Conservation (phyloP, 2,888 invertebrate genomes). For the Oxytorus armatus region DNA sequence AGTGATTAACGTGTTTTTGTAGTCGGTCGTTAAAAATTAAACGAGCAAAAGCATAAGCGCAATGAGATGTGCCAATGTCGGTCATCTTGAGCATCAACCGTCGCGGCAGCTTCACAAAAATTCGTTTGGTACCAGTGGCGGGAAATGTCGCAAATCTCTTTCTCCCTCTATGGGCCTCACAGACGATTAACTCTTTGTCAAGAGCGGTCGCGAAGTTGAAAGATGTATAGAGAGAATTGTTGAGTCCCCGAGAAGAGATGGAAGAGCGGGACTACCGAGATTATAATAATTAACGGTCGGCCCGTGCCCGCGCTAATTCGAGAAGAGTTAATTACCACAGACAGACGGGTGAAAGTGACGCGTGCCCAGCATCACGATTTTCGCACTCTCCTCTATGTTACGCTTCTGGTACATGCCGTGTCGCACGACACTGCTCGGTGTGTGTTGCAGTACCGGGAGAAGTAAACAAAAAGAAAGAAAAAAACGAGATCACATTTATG, state of each 20-base stretch:
- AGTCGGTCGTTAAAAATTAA: conserved; percentile 5
- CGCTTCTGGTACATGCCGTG: conserved; percentile 25
- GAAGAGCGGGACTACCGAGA: conserved; percentile 61
- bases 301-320: conserved; percentile 71
- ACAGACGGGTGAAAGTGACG: conserved; percentile 71
- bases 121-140: not conserved
- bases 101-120: conserved; percentile 13
- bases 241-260: conserved; percentile 15
- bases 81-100: not conserved
- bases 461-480: conserved; percentile 23
- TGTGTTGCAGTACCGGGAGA: too few species aligned
- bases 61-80: conserved; percentile 26
- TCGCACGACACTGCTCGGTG: too few species aligned
- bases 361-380: conserved; percentile 70
- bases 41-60: conserved; percentile 22
- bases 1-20: not conserved
- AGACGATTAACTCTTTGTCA: conserved; percentile 74
- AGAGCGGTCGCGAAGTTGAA: conserved; percentile 62
- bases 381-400: conserved; percentile 50
- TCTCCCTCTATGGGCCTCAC: conserved; percentile 14
- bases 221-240: conserved; percentile 57
- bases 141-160: conserved; percentile 68
- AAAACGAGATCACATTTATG: conserved; percentile 53
- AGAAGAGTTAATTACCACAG: conserved; percentile 70
- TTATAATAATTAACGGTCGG: conserved; percentile 77